Conservation (phyloP, 2,113 vertebrate genomes). For the Charadrius vociferus region DNA sequence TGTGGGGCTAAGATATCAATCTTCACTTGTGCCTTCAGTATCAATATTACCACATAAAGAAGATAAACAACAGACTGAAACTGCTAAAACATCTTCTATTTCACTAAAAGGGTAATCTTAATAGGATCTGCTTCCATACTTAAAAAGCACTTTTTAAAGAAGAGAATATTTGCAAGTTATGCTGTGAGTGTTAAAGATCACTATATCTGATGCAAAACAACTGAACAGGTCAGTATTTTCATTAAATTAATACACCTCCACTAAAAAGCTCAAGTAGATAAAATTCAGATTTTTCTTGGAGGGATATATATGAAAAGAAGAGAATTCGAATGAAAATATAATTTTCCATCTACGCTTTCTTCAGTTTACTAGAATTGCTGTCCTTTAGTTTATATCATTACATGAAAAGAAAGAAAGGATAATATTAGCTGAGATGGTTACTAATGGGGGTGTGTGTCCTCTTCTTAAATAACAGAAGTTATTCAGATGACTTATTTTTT, state of each 20-base stretch:
- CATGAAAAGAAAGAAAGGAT: background rate
- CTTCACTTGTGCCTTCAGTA: background rate
- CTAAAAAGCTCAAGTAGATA: background rate
- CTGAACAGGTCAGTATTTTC: background rate
- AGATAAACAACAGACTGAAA: conserved; percentile 8
- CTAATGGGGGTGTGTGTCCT: rapidly evolving
- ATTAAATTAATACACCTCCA: background rate
- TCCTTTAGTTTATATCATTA: background rate
- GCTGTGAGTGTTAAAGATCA: background rate
- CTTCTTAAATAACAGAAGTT: background rate
- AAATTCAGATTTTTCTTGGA: background rate
- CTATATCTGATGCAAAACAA: background rate
- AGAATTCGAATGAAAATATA: background rate
- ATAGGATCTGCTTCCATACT: background rate
- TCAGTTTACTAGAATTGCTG: background rate
- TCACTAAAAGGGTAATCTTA: background rate
- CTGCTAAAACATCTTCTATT: background rate
- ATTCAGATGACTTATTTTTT: background rate
- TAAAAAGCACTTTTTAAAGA: background rate
- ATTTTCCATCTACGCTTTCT: background rate
- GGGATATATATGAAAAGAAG: background rate
- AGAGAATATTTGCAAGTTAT: background rate
- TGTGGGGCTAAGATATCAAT: conserved; percentile 32
- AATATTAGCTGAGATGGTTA: background rate
- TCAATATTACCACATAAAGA: conserved; percentile 13